Conservation (phyloP, 2,888 invertebrate species). For the Dynastes hyllus region DNA sequence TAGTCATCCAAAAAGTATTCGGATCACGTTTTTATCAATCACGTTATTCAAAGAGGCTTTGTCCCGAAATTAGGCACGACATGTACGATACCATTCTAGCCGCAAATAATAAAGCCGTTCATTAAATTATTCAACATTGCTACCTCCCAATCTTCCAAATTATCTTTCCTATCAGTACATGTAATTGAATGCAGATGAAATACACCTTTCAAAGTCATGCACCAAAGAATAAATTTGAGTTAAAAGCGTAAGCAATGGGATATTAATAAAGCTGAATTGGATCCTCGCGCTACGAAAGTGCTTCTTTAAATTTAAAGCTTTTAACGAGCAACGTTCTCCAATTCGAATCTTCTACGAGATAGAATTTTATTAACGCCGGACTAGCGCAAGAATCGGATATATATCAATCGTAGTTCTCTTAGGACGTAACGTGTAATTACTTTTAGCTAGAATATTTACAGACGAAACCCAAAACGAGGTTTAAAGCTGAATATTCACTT, state of each 20-base stretch:
- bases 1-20: too few species aligned
- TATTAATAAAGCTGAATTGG: background rate
- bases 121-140: background rate
- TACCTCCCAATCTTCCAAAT: constrained; percentile 5
- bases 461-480: too few species aligned
- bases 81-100: background rate
- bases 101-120: background rate
- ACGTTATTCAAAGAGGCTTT: too few species aligned
- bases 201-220: background rate
- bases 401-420: too few species aligned
- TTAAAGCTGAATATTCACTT: too few species aligned
- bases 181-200: background rate
- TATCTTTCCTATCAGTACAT: constrained; percentile 2
- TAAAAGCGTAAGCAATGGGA: constrained; percentile 1
- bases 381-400: too few species aligned
- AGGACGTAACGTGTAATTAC: too few species aligned
- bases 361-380: too few species aligned
- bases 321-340: background rate
- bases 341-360: too few species aligned
- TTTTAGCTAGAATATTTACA: too few species aligned
- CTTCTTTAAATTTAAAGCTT: background rate
- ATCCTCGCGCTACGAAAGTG: background rate
- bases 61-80: too few species aligned
- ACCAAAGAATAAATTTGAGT: background rate
- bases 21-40: too few species aligned